Conservation (phyloP, 2,797 vertebrate genomes). For the Microctenopoma steveboyesi region DNA sequence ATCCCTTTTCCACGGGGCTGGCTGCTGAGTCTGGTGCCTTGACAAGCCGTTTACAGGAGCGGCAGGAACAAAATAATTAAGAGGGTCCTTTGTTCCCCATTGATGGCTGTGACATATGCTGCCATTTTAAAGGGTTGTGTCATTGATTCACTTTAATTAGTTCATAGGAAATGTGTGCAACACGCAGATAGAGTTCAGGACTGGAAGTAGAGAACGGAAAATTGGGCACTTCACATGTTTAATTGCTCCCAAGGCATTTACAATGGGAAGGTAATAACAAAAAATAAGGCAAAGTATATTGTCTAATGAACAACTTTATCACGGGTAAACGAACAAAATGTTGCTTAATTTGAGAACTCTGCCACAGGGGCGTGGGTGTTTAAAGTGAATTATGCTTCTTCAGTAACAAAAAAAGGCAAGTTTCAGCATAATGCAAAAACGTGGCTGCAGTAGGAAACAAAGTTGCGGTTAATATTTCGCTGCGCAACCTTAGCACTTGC, state of each 20-base stretch:
- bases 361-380: constrained; percentile 65
- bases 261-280: constrained; percentile 74
- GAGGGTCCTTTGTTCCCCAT: constrained; percentile 78
- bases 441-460: constrained; percentile 33
- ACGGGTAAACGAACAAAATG: constrained; percentile 73
- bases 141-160: constrained; percentile 87
- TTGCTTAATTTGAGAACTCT: constrained; percentile 73
- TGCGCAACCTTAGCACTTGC: constrained; percentile 22
- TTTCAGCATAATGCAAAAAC: constrained; percentile 59
- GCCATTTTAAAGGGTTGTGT: constrained; percentile 81
- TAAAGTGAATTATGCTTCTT: constrained; percentile 72
- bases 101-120: constrained; percentile 79
- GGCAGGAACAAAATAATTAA: constrained; percentile 85
- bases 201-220: constrained; percentile 73
- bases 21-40: constrained; percentile 65
- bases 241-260: constrained; percentile 81
- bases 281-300: constrained; percentile 73
- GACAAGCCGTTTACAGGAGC: constrained; percentile 80
- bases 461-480: constrained; percentile 51
- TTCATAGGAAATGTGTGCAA: constrained; percentile 75
- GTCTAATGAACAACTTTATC: constrained; percentile 81
- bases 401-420: constrained; percentile 29
- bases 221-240: constrained; percentile 80
- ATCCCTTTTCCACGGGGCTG: constrained; percentile 65
- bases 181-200: constrained; percentile 77